Evolutionary conservation across 2,888 invertebrate genomes (phyloP).

Genomic region (Bhutanitis thaidina): DNA sequence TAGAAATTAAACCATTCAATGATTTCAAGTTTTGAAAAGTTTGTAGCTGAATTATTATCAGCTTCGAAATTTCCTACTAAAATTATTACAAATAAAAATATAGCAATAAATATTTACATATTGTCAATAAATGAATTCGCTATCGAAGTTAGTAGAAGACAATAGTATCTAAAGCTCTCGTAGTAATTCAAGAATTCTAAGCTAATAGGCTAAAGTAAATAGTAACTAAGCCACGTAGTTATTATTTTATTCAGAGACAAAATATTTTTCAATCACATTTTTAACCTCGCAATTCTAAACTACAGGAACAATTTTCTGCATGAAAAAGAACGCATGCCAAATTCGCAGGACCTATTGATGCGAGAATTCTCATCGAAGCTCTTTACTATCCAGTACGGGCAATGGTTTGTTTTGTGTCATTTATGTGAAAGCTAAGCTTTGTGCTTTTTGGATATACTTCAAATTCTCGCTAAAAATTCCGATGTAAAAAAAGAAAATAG

Average conservation of each 20-base stretch:
- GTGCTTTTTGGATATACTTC: slow-evolving; percentile 11
- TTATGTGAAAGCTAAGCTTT: slow-evolving; percentile 18
- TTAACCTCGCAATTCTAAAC: not conserved
- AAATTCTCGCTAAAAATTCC: slow-evolving; percentile 8
- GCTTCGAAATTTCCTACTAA: too few relatives aligned
- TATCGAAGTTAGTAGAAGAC: too few relatives aligned
- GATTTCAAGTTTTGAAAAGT: too few relatives aligned
- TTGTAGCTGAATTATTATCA: too few relatives aligned
- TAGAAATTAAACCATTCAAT: too few relatives aligned
- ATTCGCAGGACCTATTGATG: slow-evolving; percentile 19
- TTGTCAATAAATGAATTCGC: too few relatives aligned
- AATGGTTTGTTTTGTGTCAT: slow-evolving; percentile 18
- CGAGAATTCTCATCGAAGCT: slow-evolving; percentile 19
- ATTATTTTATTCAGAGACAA: not conserved
- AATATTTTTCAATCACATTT: not conserved
- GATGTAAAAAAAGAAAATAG: slow-evolving; percentile 5
- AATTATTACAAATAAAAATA: too few relatives aligned
- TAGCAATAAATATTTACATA: too few relatives aligned
- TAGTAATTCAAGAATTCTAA: too few relatives aligned
- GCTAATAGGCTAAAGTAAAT: too few relatives aligned
- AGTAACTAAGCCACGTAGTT: too few relatives aligned
- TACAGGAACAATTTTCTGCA: slow-evolving; percentile 7
- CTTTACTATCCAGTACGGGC: slow-evolving; percentile 10
- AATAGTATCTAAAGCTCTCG: too few relatives aligned
- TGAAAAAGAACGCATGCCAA: slow-evolving; percentile 13